phyloP scores from a whole-genome alignment of 2,888 invertebrate genomes.

The Mycogona germanica region DNA sequence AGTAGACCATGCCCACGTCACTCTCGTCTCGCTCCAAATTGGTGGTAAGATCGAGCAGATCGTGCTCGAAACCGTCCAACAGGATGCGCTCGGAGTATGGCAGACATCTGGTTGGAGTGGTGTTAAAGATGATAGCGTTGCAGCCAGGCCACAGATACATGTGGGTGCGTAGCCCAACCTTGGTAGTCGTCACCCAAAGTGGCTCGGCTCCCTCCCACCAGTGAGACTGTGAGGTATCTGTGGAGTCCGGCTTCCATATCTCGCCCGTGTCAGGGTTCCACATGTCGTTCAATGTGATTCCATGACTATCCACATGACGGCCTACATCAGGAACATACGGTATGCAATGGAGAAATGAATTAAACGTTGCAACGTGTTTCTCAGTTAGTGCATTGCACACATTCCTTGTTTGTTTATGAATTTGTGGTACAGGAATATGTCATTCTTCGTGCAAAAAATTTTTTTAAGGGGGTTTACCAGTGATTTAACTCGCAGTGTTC shows the following conservation, averaged over 20 bases:
- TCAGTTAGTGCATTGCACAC: no score
- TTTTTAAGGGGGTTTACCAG: no score
- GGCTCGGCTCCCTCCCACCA: slow-evolving; percentile 26
- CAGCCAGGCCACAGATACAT: slow-evolving; percentile 26
- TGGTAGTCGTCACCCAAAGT: slow-evolving; percentile 25
- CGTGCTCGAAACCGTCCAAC: background rate
- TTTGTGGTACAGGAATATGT: no score
- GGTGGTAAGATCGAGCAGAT: background rate
- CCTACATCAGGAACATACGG: no score
- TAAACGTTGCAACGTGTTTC: no score
- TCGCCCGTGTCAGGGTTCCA: slow-evolving; percentile 28
- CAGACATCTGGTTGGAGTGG: slow-evolving; percentile 18
- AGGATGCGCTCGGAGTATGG: background rate
- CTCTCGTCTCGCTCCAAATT: slow-evolving; percentile 1
- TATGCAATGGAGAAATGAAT: no score
- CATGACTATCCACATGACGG: slow-evolving; percentile 31
- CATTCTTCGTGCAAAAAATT: no score
- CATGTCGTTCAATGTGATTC: slow-evolving; percentile 34
- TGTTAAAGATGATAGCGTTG: slow-evolving; percentile 21
- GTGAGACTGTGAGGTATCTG: slow-evolving; percentile 21
- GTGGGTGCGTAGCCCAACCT: slow-evolving; percentile 22
- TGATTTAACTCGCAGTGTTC: no score
- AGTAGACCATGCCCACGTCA: slow-evolving; percentile 24
- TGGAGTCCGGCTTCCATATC: slow-evolving; percentile 20
- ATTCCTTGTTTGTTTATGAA: no score